Evolutionary conservation across 2,113 vertebrate species (phyloP).

Genomic region (Aphyosemion australe): DNA sequence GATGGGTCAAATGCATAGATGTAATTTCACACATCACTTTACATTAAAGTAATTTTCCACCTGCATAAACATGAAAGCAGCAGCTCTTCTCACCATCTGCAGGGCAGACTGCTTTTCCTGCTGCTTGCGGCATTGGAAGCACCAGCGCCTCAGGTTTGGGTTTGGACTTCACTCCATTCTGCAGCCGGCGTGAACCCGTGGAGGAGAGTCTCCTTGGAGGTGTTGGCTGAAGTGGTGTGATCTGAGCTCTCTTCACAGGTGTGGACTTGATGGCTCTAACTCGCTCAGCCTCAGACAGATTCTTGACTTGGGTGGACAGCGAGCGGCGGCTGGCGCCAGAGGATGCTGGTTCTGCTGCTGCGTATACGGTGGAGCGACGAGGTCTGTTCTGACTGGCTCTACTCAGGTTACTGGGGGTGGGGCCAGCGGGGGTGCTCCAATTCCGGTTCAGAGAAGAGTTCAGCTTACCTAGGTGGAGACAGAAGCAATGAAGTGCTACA

Average conservation of each 20-base stretch:
- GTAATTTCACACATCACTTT: no score
- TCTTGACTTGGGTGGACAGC: constrained; percentile 53
- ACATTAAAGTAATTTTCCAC: no score
- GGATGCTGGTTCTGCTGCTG: neutral
- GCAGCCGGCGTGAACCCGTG: constrained; percentile 5
- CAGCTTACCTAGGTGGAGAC: constrained; percentile 63
- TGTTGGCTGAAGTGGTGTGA: constrained; percentile 34
- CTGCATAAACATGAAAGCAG: no score
- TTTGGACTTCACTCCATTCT: constrained; percentile 46
- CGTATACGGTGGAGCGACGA: constrained; percentile 43
- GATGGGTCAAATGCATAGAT: no score
- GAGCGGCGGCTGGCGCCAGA: constrained; percentile 33
- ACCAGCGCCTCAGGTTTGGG: constrained; percentile 46
- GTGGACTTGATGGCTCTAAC: constrained; percentile 47
- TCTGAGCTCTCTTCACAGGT: constrained; percentile 54
- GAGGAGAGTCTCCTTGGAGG: constrained; percentile 43
- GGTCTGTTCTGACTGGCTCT: constrained; percentile 43
- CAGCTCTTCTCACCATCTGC: constrained; percentile 53
- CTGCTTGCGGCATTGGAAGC: constrained; percentile 42
- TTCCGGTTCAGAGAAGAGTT: constrained; percentile 64
- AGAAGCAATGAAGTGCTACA: neutral
- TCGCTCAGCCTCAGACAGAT: constrained; percentile 47
- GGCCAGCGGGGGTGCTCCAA: constrained; percentile 48
- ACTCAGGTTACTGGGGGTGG: constrained; percentile 22
- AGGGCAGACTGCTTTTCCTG: constrained; percentile 11